phyloP scores from a whole-genome alignment of 2,113 vertebrate genomes.

The Clarias magur region DNA sequence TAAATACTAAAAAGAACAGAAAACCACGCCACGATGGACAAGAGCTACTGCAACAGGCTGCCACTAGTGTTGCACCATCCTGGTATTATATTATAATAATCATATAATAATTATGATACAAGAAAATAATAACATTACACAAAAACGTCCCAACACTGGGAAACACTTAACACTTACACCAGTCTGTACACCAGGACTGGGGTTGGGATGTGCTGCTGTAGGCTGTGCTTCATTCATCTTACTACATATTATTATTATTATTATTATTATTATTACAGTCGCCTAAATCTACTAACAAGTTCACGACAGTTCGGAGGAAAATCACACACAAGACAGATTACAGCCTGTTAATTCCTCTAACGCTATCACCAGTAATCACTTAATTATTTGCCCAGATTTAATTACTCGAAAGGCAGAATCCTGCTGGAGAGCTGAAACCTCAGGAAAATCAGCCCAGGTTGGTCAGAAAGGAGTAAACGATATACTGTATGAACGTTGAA shows the following conservation, averaged over 20 bases:
- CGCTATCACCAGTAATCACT: slow-evolving; percentile 23
- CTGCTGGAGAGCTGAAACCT: neutral
- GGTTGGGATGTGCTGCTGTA: neutral
- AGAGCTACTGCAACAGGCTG: too few species aligned
- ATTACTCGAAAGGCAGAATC: slow-evolving; percentile 10
- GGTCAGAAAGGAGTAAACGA: neutral
- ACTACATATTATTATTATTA: neutral
- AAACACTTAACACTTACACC: neutral
- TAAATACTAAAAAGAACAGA: too few species aligned
- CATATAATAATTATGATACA: neutral
- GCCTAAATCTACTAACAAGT: neutral
- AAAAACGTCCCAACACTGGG: neutral
- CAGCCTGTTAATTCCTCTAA: slow-evolving; percentile 18
- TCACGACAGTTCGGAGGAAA: neutral
- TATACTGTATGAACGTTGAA: slow-evolving; percentile 5
- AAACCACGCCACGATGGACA: too few species aligned
- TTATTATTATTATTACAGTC: neutral
- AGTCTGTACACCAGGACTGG: too few species aligned
- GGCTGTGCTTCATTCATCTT: too few species aligned
- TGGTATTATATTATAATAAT: too few species aligned
- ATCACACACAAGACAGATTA: slow-evolving; percentile 14
- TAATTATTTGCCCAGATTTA: slow-evolving; percentile 33
- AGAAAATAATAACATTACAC: neutral
- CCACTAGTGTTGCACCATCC: too few species aligned
- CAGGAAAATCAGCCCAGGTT: neutral